These are phyloP conservation scores for Falcunculus frontatus DNA, from an alignment of 2,113 vertebrate species.

Conservation along the genomic window DNA sequence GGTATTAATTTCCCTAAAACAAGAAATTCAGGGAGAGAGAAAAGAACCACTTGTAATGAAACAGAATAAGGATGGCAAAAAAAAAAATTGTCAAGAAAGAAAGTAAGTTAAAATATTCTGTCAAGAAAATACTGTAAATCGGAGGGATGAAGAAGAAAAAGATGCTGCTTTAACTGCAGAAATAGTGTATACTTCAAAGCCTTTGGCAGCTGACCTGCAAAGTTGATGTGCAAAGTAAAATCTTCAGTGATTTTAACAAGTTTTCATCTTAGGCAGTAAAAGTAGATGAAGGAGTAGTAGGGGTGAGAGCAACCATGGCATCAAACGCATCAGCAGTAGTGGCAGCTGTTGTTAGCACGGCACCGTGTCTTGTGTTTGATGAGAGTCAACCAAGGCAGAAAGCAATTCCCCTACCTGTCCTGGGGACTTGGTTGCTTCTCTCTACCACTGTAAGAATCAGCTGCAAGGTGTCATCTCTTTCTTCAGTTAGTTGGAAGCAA, in stretches of 20 bases:
- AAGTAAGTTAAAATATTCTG: background rate
- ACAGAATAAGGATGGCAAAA: background rate
- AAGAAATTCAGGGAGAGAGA: background rate
- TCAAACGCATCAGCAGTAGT: background rate
- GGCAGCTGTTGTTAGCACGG: background rate
- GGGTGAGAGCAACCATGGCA: background rate
- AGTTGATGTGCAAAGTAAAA: background rate
- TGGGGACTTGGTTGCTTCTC: background rate
- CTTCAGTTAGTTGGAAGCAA: background rate
- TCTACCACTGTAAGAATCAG: background rate
- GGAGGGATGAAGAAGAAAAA: background rate
- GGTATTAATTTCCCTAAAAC: background rate
- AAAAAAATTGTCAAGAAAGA: background rate
- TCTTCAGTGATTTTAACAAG: background rate
- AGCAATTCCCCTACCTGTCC: background rate
- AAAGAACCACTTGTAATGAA: background rate
- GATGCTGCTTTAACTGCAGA: background rate
- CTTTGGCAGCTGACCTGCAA: background rate
- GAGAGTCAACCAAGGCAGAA: background rate
- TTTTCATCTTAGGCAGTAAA: background rate
- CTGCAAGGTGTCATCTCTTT: background rate
- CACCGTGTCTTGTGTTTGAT: background rate
- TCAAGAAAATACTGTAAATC: background rate
- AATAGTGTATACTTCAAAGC: background rate
- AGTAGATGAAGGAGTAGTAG: background rate